Base-by-base conservation (phyloP, 2,113 vertebrate genomes). In the Cyphomyrus discorhynchus region DNA sequence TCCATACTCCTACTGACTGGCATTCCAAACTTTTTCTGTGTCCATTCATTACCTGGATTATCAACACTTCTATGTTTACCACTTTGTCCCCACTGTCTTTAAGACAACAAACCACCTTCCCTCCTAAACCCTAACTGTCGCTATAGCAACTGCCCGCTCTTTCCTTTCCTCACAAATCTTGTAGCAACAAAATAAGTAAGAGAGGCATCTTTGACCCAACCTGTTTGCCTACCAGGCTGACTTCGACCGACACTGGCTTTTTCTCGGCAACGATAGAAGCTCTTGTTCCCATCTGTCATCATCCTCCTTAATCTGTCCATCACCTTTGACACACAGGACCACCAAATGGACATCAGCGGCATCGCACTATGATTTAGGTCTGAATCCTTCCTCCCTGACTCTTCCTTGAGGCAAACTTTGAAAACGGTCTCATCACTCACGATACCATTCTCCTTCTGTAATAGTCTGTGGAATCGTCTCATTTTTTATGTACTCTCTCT, bases 221-320 rank as follows among this genome's bases (percentile, higher is more conserved):
- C n/a, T 52, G 84, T 86, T 52, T 86, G 46, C 46, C 84, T 86
- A 50, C 27, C 27, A 50, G 84, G 84, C 84, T 86, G 9, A 50
- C 84, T 53, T 52, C 9, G 11, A 35, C 46, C 10, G 6, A 53
- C n/a, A 35, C 46, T 15, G 13, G 24, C 1, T 31, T 53, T 31
- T n/a, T 86, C 46, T 35, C 24, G 6, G n/a, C 47, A 35, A 52
- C 5, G n/a, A 53, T 53, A 52, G 49, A 49, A 35, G 84, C 84
- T 6, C n/a, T 27, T 35, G 39, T 27, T 10, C 45, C 46, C 84
- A 8, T 52, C 49, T 86, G 84, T 86, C 84, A 49, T 86, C 46
- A 86, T 86, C 84, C 49, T 86, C 49, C n/a, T 49, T 86, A 86
- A 86, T 86, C 49, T 86, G 84, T 86, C 49, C n/a, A 46, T 35